Evolutionary conservation across 2,888 invertebrate genomes (phyloP).

Genomic region (Encarsia formosa): DNA sequence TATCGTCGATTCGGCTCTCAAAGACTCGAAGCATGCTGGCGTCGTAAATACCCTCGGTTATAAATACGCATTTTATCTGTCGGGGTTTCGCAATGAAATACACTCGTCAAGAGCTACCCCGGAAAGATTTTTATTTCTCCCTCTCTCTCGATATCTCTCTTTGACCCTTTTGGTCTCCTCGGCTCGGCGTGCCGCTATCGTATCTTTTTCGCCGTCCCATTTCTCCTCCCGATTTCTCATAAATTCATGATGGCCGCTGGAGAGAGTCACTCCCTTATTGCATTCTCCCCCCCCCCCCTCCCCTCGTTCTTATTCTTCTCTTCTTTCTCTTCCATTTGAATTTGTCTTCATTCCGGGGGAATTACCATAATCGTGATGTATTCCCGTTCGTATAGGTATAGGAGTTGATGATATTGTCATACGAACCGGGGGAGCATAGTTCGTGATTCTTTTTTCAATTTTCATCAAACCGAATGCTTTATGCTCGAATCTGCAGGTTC

Average conservation of each 20-base stretch:
- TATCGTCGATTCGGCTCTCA: no score
- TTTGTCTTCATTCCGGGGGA: no score
- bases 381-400: no score
- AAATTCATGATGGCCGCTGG: constrained; percentile 11
- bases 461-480: no score
- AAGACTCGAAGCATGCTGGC: background rate
- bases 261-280: no score
- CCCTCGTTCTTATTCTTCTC: background rate
- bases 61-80: constrained; percentile 45
- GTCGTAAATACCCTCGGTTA: constrained; percentile 30
- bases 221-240: constrained; percentile 9
- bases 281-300: no score
- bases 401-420: no score
- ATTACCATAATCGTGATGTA: no score
- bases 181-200: no score
- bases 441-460: no score
- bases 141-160: background rate
- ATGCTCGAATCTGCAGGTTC: no score
- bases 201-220: constrained; percentile 2
- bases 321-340: background rate
- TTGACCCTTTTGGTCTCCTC: background rate
- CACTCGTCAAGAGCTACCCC: constrained; percentile 44
- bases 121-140: constrained; percentile 34
- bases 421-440: no score
- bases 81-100: constrained; percentile 46